Conservation (phyloP, 2,888 invertebrate genomes). For the Ichneumoninae sp. region DNA sequence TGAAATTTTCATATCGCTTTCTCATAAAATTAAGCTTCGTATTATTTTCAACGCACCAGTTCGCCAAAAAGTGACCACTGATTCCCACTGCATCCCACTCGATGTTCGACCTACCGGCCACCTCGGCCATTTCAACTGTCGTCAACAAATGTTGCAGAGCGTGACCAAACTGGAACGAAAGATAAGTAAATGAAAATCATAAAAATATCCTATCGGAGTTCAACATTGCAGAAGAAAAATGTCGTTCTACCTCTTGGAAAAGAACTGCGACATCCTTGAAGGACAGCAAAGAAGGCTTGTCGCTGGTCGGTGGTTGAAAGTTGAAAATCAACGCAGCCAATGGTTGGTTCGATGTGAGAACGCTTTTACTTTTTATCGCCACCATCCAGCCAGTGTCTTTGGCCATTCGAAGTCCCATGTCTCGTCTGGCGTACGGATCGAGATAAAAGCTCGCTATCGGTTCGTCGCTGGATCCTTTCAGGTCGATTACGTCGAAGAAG, state of each 20-base stretch:
- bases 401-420: conserved; percentile 87
- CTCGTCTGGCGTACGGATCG: conserved; percentile 91
- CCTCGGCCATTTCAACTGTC: conserved; percentile 92
- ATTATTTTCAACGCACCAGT: conserved; percentile 86
- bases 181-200: conserved; percentile 8
- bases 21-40: neutral
- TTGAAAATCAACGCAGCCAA: conserved; percentile 94
- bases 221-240: neutral
- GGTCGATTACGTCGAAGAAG: conserved; percentile 92
- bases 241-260: conserved; percentile 88
- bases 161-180: conserved; percentile 90
- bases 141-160: conserved; percentile 94
- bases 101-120: conserved; percentile 93
- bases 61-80: conserved; percentile 92
- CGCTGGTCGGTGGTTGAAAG: conserved; percentile 88
- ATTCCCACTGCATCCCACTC: conserved; percentile 98
- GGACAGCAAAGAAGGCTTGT: conserved; percentile 89
- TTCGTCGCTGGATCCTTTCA: conserved; percentile 85
- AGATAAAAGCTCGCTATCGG: conserved; percentile 94
- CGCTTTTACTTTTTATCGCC: conserved; percentile 90
- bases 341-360: conserved; percentile 88
- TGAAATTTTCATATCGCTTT: neutral
- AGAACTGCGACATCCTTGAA: conserved; percentile 91
- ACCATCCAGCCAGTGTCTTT: conserved; percentile 91
- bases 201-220: neutral